Evolutionary conservation across 1,140 invertebrate species (phyloP).

Genomic region (Lepidotrigona ventralis): DNA sequence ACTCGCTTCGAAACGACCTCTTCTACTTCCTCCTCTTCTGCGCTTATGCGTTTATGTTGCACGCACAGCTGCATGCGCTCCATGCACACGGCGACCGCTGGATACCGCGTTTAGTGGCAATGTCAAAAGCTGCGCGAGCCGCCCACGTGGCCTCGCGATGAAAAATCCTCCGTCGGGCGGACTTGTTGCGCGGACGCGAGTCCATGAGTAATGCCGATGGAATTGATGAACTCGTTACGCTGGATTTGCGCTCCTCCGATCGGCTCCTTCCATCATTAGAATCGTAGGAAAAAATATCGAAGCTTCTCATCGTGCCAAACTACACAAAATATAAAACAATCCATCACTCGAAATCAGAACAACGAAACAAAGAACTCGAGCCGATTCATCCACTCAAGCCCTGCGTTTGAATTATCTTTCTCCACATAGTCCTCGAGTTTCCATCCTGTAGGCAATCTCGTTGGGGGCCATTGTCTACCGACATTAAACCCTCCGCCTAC

Average conservation of each 20-base stretch:
- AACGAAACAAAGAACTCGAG: too few species aligned
- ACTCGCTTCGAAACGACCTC: background rate
- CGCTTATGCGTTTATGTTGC: too few species aligned
- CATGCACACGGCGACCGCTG: too few species aligned
- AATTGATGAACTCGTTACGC: conserved; percentile 62
- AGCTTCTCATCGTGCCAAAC: too few species aligned
- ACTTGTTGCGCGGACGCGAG: conserved; percentile 51
- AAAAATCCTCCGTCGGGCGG: conserved; percentile 44
- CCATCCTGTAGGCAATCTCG: background rate
- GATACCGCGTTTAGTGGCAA: conserved; percentile 52
- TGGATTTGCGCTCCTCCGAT: conserved; percentile 10
- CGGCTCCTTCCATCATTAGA: background rate
- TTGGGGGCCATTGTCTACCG: background rate
- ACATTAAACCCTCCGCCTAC: background rate
- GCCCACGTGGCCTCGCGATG: conserved; percentile 43
- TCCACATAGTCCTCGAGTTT: background rate
- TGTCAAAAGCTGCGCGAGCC: conserved; percentile 57
- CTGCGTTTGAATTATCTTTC: too few species aligned
- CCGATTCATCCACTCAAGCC: too few species aligned
- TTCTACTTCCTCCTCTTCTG: too few species aligned
- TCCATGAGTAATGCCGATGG: conserved; percentile 53
- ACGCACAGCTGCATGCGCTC: too few species aligned
- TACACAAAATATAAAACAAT: too few species aligned
- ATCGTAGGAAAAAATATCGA: too few species aligned
- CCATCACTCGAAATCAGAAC: too few species aligned